phyloP scores from a whole-genome alignment of 2,888 invertebrate genomes.

The Mylabris sibirica region DNA sequence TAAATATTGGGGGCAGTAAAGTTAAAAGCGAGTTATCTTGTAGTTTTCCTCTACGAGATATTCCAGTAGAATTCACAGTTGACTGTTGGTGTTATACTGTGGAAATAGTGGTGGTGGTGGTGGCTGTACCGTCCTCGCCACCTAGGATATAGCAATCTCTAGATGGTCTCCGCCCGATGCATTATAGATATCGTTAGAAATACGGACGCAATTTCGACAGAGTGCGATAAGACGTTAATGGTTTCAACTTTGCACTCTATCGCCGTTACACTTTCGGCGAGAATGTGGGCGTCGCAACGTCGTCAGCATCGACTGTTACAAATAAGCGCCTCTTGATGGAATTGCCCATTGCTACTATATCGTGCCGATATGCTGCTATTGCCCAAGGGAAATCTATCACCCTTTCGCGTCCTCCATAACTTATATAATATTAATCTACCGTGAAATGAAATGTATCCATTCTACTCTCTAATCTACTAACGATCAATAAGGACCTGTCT shows the following conservation, averaged over 20 bases:
- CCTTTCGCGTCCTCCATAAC: slow-evolving; percentile 63
- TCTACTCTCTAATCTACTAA: slow-evolving; percentile 45
- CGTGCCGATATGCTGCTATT: slow-evolving; percentile 34
- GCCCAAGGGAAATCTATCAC: slow-evolving; percentile 62
- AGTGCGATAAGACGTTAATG: slow-evolving; percentile 67
- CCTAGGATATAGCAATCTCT: slow-evolving; percentile 52
- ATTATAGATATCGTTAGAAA: slow-evolving; percentile 63
- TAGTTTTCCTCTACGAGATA: slow-evolving; percentile 40
- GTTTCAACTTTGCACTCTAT: slow-evolving; percentile 69
- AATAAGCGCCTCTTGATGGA: slow-evolving; percentile 34
- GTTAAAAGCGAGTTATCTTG: slow-evolving; percentile 39
- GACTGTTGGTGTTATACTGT: slow-evolving; percentile 43
- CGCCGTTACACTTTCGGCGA: slow-evolving; percentile 50
- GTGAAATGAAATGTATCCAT: slow-evolving; percentile 62
- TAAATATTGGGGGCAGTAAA: slow-evolving; percentile 35
- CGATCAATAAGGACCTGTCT: slow-evolving; percentile 52
- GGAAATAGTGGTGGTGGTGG: slow-evolving; percentile 27
- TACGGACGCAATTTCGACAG: slow-evolving; percentile 63
- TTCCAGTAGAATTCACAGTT: slow-evolving; percentile 45
- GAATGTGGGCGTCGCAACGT: slow-evolving; percentile 45
- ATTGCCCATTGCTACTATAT: slow-evolving; percentile 38
- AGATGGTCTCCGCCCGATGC: slow-evolving; percentile 58
- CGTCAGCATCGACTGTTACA: slow-evolving; percentile 24
- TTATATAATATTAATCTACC: slow-evolving; percentile 64
- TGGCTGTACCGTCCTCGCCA: slow-evolving; percentile 49